Base-by-base conservation (phyloP, 2,113 vertebrate genomes). In the Aegotheles bennettii region DNA sequence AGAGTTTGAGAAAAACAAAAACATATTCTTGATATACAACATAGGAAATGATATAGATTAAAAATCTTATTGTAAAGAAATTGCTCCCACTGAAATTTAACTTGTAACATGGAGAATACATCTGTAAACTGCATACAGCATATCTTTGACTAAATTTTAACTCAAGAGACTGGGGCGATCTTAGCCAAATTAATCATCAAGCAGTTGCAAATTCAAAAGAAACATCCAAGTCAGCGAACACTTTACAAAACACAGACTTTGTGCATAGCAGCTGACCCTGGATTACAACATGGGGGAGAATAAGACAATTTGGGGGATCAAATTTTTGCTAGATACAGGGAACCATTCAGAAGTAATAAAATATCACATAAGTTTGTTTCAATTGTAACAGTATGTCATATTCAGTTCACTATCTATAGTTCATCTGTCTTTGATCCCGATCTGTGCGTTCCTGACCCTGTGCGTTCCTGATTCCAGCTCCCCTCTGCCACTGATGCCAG, bases 341-440 rank as follows among this genome's bases (percentile, higher is more conserved):
- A 95, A 97, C 96, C 96, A 97, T 96, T 94, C 93, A 95, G 83
- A 89, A 61, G 91, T 97, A 98, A 96, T 31, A 31, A 97, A 98
- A 96, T 94, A 97, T 90, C 95, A 97, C 45, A 0, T 89, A 95
- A 96, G 71, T 98, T 98, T 97, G 96, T 98, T 98, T 98, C 92
- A 97, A 24, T 97, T 92, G 31, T 97, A 98, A 97, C 96, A 98
- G 93, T 93, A 97, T 94, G 85, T 95, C 90, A 29, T 95, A 84
- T 97, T 98, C 96, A 98, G 93, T 97, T 91, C n/a, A n/a, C n/a
- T n/a, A n/a, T n/a, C n/a, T n/a, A n/a, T n/a, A n/a, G n/a, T n/a
- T n/a, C n/a, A n/a, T n/a, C n/a, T n/a, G n/a, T n/a, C n/a, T n/a
- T n/a, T n/a, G n/a, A n/a, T n/a, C n/a, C n/a, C n/a, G n/a, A n/a